Conservation (phyloP, 2,888 invertebrate genomes). For the Xylota sylvarum region DNA sequence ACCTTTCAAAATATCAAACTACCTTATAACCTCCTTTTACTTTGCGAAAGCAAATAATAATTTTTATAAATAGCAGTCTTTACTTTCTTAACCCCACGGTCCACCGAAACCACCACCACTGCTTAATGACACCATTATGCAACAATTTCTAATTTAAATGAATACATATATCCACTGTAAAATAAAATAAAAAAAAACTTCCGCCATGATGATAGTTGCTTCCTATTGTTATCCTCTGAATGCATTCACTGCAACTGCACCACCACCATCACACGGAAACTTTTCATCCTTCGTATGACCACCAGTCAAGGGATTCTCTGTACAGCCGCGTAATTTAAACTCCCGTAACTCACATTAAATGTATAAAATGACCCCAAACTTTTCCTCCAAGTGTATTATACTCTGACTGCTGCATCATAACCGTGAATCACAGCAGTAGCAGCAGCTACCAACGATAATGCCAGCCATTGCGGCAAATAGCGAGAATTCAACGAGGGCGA, state of each 20-base stretch:
- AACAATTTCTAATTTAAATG: conserved; percentile 36
- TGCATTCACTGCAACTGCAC: conserved; percentile 27
- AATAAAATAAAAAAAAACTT: conserved; percentile 54
- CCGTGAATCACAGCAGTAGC: conserved; percentile 53
- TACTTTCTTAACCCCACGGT: not conserved
- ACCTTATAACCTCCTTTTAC: too few species aligned
- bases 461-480: conserved; percentile 4
- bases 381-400: conserved; percentile 47
- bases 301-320: conserved; percentile 20
- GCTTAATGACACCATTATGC: conserved; percentile 19
- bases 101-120: not conserved
- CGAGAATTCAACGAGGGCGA: not conserved
- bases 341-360: conserved; percentile 48
- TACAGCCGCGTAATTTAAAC: conserved; percentile 33
- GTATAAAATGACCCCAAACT: conserved; percentile 56
- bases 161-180: conserved; percentile 37
- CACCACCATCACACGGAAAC: not conserved
- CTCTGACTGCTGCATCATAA: conserved; percentile 37
- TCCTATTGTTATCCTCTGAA: conserved; percentile 44
- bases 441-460: conserved; percentile 45
- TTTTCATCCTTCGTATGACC: conserved; percentile 6
- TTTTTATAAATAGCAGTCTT: too few species aligned
- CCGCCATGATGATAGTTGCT: conserved; percentile 21
- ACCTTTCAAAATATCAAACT: too few species aligned
- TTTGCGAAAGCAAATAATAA: too few species aligned